Evolutionary conservation across 92 coral and sea anemone species (phyloP).

Genomic region (Pocillopora meandrina): DNA sequence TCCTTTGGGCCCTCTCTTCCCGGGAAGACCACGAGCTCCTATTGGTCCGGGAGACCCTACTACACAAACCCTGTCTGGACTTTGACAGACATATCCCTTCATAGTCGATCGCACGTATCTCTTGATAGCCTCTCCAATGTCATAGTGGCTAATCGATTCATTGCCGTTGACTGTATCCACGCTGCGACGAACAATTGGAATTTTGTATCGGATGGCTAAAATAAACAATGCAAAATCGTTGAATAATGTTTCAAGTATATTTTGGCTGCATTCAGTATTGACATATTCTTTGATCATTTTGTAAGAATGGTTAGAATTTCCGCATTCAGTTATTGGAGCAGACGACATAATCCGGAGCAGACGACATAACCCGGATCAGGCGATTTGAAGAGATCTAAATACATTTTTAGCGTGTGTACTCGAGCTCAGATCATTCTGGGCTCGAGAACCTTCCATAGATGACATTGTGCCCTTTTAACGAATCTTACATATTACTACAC

Average conservation of each 20-base stretch:
- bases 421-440: no score
- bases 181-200: background rate
- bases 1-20: conserved; percentile 18
- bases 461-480: no score
- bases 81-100: background rate
- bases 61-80: background rate
- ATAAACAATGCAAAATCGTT: background rate
- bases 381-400: no score
- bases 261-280: background rate
- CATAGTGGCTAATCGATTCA: background rate
- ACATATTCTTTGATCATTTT: background rate
- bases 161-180: background rate
- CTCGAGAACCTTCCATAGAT: no score
- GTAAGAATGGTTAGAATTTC: no score
- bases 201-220: background rate
- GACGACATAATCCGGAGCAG: no score
- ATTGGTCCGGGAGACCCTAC: conserved; percentile 9
- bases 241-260: background rate
- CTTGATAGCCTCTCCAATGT: background rate
- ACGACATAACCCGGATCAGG: no score
- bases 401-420: no score
- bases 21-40: conserved; percentile 23
- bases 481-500: no score
- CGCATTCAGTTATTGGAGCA: no score
- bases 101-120: conserved; percentile 2